Conservation (phyloP, 92 coral and sea anemone genomes). For the Zoanthus solanderi region DNA sequence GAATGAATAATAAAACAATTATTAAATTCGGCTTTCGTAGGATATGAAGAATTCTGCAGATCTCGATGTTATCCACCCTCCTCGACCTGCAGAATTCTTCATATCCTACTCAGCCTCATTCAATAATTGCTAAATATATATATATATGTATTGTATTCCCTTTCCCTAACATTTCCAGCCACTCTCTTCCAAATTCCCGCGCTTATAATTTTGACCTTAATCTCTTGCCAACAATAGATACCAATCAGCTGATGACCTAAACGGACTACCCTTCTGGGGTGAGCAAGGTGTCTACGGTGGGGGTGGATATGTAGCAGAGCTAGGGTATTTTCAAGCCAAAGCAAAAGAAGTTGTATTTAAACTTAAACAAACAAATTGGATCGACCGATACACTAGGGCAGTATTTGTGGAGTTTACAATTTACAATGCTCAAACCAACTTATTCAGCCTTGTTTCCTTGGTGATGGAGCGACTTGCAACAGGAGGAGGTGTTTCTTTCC, state of each 20-base stretch:
- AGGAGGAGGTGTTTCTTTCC: constrained; percentile 60
- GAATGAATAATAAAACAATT: too few species aligned
- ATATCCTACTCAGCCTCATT: too few species aligned
- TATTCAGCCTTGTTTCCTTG: constrained; percentile 71
- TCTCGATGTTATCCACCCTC: too few species aligned
- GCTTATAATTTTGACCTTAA: too few species aligned
- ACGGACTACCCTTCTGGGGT: constrained; percentile 71
- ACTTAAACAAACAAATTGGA: constrained; percentile 58
- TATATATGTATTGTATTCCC: too few species aligned
- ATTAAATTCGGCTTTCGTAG: too few species aligned
- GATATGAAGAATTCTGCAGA: too few species aligned
- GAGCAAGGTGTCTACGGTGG: constrained; percentile 59
- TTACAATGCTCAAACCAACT: constrained; percentile 72
- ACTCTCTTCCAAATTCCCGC: too few species aligned
- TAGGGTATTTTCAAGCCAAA: constrained; percentile 61
- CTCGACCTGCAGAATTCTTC: too few species aligned
- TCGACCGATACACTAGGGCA: constrained; percentile 62
- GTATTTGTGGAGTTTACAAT: constrained; percentile 62
- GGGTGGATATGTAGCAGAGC: constrained; percentile 67
- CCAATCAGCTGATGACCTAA: constrained; percentile 44
- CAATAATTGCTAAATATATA: too few species aligned
- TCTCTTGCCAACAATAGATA: constrained; percentile 15
- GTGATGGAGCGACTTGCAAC: constrained; percentile 68
- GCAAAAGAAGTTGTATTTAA: constrained; percentile 45
- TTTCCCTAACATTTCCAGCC: too few species aligned